Conservation (phyloP, 2,888 invertebrate species). For the Athalia rosae region DNA sequence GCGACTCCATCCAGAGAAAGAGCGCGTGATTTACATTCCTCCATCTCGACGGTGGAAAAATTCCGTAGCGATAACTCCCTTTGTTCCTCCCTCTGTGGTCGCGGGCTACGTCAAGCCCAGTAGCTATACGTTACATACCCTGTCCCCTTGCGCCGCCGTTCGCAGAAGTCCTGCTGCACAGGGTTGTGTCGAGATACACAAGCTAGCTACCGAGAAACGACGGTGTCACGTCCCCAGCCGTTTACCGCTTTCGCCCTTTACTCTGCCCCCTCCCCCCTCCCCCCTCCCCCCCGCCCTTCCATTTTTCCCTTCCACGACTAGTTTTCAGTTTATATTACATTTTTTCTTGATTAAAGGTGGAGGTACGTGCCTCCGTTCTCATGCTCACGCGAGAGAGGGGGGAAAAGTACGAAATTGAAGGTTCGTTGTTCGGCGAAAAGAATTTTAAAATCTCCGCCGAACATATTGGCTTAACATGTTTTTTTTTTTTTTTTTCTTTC, state of each 20-base stretch:
- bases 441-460: not conserved
- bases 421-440: not conserved
- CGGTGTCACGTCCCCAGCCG: constrained; percentile 54
- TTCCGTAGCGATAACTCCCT: constrained; percentile 71
- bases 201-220: constrained; percentile 73
- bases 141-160: constrained; percentile 70
- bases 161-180: constrained; percentile 64
- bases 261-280: not conserved
- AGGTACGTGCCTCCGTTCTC: not conserved
- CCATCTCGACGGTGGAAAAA: constrained; percentile 70
- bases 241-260: constrained; percentile 27
- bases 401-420: not conserved
- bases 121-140: constrained; percentile 29
- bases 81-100: constrained; percentile 68
- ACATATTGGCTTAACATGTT: too few species aligned
- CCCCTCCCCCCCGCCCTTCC: not conserved
- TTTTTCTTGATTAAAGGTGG: constrained; percentile 68
- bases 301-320: constrained; percentile 52
- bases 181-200: too few species aligned
- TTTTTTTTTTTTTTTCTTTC: too few species aligned
- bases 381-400: not conserved
- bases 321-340: constrained; percentile 69
- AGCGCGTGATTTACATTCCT: constrained; percentile 70
- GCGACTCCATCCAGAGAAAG: constrained; percentile 6
- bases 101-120: constrained; percentile 48